phyloP scores from a whole-genome alignment of 2,113 vertebrate genomes.

The Mesitornis unicolor region DNA sequence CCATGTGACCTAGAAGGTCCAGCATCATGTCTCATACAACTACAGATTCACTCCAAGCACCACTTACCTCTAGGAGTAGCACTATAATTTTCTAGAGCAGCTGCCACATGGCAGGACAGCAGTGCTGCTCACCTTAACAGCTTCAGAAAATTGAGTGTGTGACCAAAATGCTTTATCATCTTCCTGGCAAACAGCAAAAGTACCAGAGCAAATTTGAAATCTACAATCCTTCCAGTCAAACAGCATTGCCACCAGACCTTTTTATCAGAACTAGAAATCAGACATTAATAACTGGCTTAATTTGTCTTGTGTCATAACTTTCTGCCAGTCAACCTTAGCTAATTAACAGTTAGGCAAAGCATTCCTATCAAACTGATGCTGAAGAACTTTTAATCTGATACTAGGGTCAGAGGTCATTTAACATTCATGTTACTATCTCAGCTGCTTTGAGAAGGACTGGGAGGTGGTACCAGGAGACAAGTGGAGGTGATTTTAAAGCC shows the following conservation, averaged over 20 bases:
- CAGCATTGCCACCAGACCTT: neutral
- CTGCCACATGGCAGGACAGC: neutral
- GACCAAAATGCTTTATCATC: neutral
- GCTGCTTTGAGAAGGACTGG: neutral
- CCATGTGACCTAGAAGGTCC: neutral
- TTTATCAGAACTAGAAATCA: neutral
- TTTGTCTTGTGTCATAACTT: neutral
- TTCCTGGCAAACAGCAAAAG: neutral
- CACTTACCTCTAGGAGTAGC: neutral
- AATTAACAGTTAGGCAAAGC: neutral
- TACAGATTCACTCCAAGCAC: neutral
- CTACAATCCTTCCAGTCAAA: neutral
- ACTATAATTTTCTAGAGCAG: neutral
- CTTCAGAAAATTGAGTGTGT: neutral
- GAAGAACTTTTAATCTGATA: neutral
- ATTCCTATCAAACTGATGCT: neutral
- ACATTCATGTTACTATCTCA: neutral
- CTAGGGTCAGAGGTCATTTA: neutral
- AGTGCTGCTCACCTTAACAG: neutral
- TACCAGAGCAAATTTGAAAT: neutral
- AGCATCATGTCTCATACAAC: fast-evolving
- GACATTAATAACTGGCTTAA: neutral
- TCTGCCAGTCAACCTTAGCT: neutral
- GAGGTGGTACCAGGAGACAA: neutral
- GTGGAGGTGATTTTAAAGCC: neutral